Conservation (phyloP, 1,140 invertebrate species). For the Cydia splendana region DNA sequence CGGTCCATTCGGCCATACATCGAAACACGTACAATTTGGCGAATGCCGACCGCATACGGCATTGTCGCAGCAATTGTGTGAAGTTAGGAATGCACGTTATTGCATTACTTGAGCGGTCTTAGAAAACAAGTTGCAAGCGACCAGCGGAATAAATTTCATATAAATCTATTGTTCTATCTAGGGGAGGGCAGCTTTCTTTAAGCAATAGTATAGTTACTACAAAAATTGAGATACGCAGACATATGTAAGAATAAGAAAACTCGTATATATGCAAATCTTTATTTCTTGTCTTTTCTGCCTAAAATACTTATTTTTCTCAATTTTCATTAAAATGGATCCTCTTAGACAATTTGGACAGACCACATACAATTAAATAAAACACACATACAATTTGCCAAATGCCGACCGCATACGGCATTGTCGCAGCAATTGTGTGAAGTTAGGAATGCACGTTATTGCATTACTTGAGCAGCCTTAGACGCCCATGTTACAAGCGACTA, state of each 20-base stretch:
- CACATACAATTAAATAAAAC: no score
- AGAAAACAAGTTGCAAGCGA: background rate
- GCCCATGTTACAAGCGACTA: background rate
- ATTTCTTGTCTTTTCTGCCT: no score
- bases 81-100: conserved; percentile 28
- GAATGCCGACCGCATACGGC: background rate
- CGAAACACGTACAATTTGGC: conserved; percentile 1
- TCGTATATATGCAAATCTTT: no score
- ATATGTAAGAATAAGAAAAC: no score
- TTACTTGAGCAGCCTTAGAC: conserved; percentile 11
- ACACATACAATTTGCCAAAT: conserved; percentile 4
- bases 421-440: conserved; percentile 21
- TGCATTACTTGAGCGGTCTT: conserved; percentile 27
- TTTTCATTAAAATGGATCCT: no score
- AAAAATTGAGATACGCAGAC: no score
- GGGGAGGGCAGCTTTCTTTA: no score
- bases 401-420: background rate
- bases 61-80: conserved; percentile 18
- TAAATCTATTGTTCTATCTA: no score
- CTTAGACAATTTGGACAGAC: no score
- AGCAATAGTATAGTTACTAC: background rate
- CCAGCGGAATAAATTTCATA: background rate
- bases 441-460: conserved; percentile 31
- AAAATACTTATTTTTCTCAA: no score
- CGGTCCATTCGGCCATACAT: background rate